Evolutionary conservation across 2,113 vertebrate species (phyloP).

Genomic region (Nesogale talazaci): DNA sequence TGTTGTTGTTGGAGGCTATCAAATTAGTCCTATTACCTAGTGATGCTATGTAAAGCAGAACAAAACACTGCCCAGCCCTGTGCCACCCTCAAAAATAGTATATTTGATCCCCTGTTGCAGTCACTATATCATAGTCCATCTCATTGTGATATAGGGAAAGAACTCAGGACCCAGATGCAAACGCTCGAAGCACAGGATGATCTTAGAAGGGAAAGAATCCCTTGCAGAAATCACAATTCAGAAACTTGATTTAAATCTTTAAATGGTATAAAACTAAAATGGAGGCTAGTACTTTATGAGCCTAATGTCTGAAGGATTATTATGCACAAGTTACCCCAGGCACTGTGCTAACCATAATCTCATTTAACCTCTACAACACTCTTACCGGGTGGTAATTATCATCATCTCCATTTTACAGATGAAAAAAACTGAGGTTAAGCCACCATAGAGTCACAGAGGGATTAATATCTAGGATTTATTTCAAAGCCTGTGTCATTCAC

Average conservation of each 20-base stretch:
- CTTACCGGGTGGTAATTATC: neutral
- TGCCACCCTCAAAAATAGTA: no score
- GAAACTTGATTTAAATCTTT: conserved; percentile 8
- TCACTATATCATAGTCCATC: no score
- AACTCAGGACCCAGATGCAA: neutral
- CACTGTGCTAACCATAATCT: neutral
- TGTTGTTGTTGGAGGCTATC: neutral
- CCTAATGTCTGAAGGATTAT: conserved; percentile 4
- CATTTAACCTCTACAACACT: neutral
- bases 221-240: neutral
- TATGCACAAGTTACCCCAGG: neutral
- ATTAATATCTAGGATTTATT: conserved; percentile 14
- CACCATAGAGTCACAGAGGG: neutral
- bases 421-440: neutral
- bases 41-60: no score
- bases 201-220: conserved; percentile 31
- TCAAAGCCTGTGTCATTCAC: neutral
- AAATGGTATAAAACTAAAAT: neutral
- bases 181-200: neutral
- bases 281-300: neutral
- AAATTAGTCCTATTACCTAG: no score
- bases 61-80: no score
- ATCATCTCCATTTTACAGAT: neutral
- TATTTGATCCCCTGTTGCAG: no score
- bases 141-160: neutral